These are phyloP conservation scores for Brachyhypopomus occidentalis DNA, from an alignment of 2,113 vertebrate species.

Conservation along the genomic window DNA sequence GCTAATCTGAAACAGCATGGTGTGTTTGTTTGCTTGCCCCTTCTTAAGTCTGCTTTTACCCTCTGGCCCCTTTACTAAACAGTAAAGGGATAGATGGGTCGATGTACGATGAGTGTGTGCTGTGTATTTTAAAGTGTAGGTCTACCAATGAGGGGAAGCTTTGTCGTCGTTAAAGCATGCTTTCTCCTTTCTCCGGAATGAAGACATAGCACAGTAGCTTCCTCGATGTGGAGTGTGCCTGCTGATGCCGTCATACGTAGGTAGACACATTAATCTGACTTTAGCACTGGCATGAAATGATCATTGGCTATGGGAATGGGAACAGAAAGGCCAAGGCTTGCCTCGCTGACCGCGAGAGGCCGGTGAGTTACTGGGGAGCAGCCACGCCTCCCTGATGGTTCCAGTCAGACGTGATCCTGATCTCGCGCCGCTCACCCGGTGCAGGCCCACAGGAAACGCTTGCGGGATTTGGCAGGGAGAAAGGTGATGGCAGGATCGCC, in stretches of 20 bases:
- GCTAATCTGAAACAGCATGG: background rate
- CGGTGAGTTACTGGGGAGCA: too few relatives aligned
- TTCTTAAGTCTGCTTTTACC: too few relatives aligned
- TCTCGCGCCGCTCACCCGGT: background rate
- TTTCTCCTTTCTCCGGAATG: background rate
- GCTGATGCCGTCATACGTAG: background rate
- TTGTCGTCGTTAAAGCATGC: background rate
- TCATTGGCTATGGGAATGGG: too few relatives aligned
- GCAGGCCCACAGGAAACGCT: conserved; percentile 58
- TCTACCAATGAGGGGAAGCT: too few relatives aligned
- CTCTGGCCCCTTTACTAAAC: background rate
- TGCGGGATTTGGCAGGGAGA: conserved; percentile 65
- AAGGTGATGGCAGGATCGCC: conserved; percentile 51
- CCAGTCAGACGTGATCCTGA: background rate
- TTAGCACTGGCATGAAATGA: too few relatives aligned
- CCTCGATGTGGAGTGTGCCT: background rate
- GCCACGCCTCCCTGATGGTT: too few relatives aligned
- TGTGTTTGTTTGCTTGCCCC: conserved; percentile 27
- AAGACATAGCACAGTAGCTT: background rate
- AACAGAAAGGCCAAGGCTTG: background rate
- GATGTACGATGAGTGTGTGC: background rate
- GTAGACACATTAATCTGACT: background rate
- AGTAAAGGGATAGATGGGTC: background rate
- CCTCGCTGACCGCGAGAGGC: too few relatives aligned
- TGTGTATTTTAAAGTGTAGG: background rate